Conservation (phyloP, 1,140 invertebrate species). For the Penaeus vannamei region DNA sequence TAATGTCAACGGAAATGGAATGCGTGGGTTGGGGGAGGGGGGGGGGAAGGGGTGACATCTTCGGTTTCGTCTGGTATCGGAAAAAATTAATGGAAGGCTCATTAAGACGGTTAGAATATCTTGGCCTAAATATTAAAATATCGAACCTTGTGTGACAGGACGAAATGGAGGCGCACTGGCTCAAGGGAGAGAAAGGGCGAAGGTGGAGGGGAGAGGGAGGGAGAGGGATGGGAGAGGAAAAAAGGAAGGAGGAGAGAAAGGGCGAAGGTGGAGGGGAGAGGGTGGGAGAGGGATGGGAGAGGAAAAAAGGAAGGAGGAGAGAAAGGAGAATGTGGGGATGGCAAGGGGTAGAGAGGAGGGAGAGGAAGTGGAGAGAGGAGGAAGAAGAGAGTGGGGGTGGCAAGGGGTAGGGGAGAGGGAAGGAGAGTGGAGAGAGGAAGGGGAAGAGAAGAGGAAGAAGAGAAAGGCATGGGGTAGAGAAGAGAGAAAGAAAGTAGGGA, state of each 20-base stretch:
- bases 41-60: no score
- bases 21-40: not conserved
- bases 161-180: not conserved
- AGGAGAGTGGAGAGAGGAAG: not conserved
- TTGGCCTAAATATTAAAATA: no score
- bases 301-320: not conserved
- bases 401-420: not conserved
- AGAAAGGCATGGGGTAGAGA: no score
- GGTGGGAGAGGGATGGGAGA: not conserved
- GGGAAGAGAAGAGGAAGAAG: not conserved
- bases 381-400: not conserved
- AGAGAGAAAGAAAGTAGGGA: no score
- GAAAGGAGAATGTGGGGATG: not conserved
- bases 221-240: not conserved
- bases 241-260: not conserved
- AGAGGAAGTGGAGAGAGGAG: not conserved
- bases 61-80: no score
- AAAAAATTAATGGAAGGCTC: no score
- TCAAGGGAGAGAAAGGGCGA: not conserved
- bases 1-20: no score
- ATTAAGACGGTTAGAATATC: no score
- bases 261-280: slow-evolving; percentile 19
- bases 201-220: no score
- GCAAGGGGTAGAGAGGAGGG: not conserved
- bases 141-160: no score